Evolutionary conservation across 1,140 invertebrate species (phyloP), one percentile per base, ranked within the genome.

Genomic region (Drosophila sulfurigaster): DNA sequence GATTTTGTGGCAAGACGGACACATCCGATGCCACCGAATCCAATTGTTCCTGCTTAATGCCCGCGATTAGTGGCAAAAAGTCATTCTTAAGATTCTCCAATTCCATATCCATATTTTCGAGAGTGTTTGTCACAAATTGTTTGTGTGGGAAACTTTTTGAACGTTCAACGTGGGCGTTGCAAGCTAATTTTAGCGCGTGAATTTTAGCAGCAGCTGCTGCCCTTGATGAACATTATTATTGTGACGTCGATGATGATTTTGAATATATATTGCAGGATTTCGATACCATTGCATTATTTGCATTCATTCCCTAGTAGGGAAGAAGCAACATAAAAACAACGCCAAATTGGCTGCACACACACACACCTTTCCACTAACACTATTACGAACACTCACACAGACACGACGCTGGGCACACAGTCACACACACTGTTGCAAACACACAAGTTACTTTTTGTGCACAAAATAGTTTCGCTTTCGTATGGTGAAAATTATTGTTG

Each of bases 21-120:
- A 73, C 83, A 56, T 92, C 91, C 5, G 82, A 51, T 46, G 87
- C 75, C 16, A 77, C 82, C 1, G 79, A 80, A 62, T 92, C 91
- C 65, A 92, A 54, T 62, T 88, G 91, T 70, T 92, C 91, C 75
- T 92, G 91, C 46, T 92, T 92, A 52, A 92, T 92, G 30, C 87
- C 77, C 28, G 85, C 73, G 38, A 92, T 79, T 3, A 92, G 63
- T 1, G 91, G 91, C 72, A 92, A 60, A 46, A 92, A 92, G 52
- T 92, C 91, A 76, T 81, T 92, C 68, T 92, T 92, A 0, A 92
- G 69, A 56, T 91, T 91, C 54, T 92, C 88, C 65, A 92, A 66
- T 45, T 92, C 91, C 64, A 92, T 68, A 75, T 92, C 91, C 91
- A 92, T 92, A 64, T 49, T 79, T 10, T 38, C 35, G 35, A 38